A percentile compares a stretch with the other conserved stretches of the same genome.
Conservation (phyloP, 1,140 invertebrate genomes). For the Pseudomyrmex dendroicus region DNA sequence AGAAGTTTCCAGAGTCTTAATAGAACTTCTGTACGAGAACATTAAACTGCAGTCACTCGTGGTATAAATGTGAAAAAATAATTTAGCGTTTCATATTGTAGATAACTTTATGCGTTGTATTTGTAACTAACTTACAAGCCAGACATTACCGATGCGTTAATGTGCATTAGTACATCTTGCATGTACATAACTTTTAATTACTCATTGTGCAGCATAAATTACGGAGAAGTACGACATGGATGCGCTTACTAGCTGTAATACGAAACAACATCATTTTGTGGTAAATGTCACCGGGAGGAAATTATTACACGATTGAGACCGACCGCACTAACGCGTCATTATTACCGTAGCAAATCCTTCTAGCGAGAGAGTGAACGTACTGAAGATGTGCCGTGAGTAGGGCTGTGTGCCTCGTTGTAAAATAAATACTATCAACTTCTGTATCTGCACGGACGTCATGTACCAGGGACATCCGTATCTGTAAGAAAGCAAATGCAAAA, state of each 20-base stretch:
- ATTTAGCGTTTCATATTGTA: too few relatives aligned
- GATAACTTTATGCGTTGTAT: too few relatives aligned
- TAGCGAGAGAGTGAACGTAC: conserved; percentile 7
- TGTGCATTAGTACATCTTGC: background rate
- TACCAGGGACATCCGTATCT: conserved; percentile 26
- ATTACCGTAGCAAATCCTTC: conserved; percentile 49
- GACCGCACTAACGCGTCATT: too few relatives aligned
- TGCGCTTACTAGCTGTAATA: background rate
- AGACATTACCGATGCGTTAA: too few relatives aligned
- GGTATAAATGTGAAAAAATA: too few relatives aligned
- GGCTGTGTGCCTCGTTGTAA: conserved; percentile 1
- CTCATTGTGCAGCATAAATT: background rate
- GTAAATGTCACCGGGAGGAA: background rate
- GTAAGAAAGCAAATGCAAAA: background rate
- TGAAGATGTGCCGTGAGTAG: background rate
- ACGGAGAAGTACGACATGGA: conserved; percentile 42
- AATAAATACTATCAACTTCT: conserved; percentile 23
- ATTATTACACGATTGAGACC: too few relatives aligned
- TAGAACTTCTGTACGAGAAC: too few relatives aligned
- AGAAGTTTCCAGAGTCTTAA: too few relatives aligned
- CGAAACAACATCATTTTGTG: conserved; percentile 19
- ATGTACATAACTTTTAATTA: background rate
- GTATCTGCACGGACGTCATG: conserved; percentile 16
- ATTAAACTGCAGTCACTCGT: too few relatives aligned
- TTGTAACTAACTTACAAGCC: too few relatives aligned